Evolutionary conservation across 2,888 invertebrate genomes (phyloP).

Genomic region (Phalera bucephala): DNA sequence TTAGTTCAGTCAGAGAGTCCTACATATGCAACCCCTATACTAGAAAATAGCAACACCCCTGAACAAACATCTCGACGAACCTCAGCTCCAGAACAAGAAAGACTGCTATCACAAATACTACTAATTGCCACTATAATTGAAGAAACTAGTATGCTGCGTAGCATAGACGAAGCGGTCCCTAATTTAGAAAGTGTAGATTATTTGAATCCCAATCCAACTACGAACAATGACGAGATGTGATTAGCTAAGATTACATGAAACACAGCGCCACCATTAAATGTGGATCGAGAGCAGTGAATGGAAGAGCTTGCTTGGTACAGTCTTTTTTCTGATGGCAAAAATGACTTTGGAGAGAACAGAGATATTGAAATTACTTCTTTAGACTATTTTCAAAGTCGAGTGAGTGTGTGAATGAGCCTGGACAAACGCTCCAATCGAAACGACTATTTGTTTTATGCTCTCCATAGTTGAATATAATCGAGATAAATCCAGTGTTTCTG

Average conservation of each 20-base stretch:
- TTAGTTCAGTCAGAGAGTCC: neutral
- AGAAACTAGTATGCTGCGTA: constrained; percentile 3
- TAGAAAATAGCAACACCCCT: neutral
- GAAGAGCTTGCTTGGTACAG: constrained; percentile 26
- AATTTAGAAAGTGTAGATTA: constrained; percentile 6
- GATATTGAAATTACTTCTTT: constrained; percentile 11
- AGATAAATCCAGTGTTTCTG: constrained; percentile 32
- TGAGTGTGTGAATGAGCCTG: constrained; percentile 22
- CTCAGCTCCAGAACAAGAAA: neutral
- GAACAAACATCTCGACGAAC: neutral
- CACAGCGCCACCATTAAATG: constrained; percentile 10
- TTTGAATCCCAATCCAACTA: neutral
- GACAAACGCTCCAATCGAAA: constrained; percentile 27
- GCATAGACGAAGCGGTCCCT: constrained; percentile 5
- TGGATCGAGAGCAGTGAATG: constrained; percentile 9
- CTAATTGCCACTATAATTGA: constrained; percentile 1
- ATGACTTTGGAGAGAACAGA: constrained; percentile 28
- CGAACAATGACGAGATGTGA: constrained; percentile 2
- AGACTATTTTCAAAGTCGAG: constrained; percentile 25
- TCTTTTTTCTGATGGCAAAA: constrained; percentile 24
- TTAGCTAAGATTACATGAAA: constrained; percentile 8
- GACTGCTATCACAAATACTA: neutral
- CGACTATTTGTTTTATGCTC: constrained; percentile 41
- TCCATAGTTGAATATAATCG: constrained; percentile 33
- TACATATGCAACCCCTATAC: constrained; percentile 2